Conservation (phyloP, 2,113 vertebrate genomes). For the Salvator merianae region DNA sequence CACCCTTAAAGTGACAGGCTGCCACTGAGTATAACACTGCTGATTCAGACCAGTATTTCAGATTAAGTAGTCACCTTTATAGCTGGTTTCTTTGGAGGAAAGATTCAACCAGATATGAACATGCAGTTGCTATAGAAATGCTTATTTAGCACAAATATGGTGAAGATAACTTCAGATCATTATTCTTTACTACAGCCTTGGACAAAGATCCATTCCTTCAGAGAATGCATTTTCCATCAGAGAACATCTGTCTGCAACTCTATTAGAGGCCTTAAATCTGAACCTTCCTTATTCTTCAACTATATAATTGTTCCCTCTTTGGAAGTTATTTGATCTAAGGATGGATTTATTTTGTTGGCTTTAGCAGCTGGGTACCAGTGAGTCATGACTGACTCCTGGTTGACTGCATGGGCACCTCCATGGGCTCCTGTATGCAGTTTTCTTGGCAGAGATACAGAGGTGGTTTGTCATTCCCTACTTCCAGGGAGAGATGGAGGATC, state of each 20-base stretch:
- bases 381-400: no score
- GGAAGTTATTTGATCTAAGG: background rate
- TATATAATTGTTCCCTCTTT: background rate
- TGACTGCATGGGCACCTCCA: no score
- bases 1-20: no score
- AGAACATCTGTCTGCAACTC: background rate
- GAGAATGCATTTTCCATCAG: background rate
- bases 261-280: background rate
- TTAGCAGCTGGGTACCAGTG: no score
- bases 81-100: background rate
- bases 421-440: no score
- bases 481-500: no score
- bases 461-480: no score
- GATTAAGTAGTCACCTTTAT: background rate
- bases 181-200: background rate
- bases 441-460: no score
- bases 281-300: background rate
- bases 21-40: no score
- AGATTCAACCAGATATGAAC: slow-evolving; percentile 8
- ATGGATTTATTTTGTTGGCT: background rate
- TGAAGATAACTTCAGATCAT: background rate
- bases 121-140: slow-evolving; percentile 39
- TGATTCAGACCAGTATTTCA: background rate
- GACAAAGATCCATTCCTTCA: background rate
- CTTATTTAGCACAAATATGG: slow-evolving; percentile 5